Percentiles rank a stretch among this genome's conserved stretches.
Evolutionary conservation across 2,888 invertebrate species (phyloP).

Genomic region (Rosalia funebris): DNA sequence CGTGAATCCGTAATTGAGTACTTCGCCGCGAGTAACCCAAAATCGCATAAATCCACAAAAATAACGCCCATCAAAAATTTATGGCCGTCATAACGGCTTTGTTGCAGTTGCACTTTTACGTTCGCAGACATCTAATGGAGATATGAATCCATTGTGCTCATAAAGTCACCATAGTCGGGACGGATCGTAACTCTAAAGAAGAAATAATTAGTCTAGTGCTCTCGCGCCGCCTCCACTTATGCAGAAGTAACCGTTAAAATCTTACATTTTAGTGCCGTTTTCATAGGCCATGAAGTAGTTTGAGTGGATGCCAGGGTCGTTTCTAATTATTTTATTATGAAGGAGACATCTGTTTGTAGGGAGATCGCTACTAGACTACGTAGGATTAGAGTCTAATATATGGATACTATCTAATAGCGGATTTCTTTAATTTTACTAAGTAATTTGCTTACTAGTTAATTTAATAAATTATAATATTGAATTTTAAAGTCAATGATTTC

Average conservation of each 20-base stretch:
- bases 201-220: constrained; percentile 37
- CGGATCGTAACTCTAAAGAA: constrained; percentile 35
- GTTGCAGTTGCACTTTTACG: constrained; percentile 29
- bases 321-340: not conserved
- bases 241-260: constrained; percentile 7
- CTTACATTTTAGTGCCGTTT: not conserved
- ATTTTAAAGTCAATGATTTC: too few species aligned
- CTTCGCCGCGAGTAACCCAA: constrained; percentile 2
- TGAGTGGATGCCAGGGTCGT: not conserved
- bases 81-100: constrained; percentile 14
- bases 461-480: too few species aligned
- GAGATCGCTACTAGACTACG: not conserved
- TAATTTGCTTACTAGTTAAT: too few species aligned
- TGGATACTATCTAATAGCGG: too few species aligned
- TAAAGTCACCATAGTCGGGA: constrained; percentile 32
- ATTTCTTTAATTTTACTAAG: too few species aligned
- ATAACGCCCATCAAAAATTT: constrained; percentile 24
- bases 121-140: constrained; percentile 30
- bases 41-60: constrained; percentile 21
- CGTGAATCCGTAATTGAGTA: constrained; percentile 11
- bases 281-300: not conserved
- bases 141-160: constrained; percentile 36
- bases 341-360: not conserved
- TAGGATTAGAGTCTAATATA: too few species aligned
- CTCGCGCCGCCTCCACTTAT: constrained; percentile 4